Evolutionary conservation across 2,113 vertebrate species (phyloP), one percentile per base, ranked within the genome.

Genomic region (Passer domesticus): DNA sequence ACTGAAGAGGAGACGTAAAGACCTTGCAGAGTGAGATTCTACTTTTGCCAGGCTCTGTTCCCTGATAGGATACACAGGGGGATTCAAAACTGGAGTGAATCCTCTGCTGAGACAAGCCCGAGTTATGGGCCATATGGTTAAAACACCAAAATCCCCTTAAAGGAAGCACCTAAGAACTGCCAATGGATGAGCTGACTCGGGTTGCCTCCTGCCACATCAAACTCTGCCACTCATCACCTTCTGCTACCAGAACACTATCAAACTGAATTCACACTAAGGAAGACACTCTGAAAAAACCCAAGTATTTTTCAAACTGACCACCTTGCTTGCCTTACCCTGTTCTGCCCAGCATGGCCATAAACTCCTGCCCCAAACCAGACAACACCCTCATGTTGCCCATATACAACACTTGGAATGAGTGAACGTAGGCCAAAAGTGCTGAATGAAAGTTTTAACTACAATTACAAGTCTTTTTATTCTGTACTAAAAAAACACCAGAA

Each of bases 231-330:
- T 37, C 5, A 13, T 7, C 22, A 37, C 39, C 70, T 63, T 50
- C 64, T 35, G 66, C 53, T 47, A 27, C 14, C 46, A 63, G 5
- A 53, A 22, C 27, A 60, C n/a, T 31, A 64, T 55, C 33, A 50
- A 74, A 50, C 41, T 18, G 18, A 53, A 49, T 17, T 53, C 39
- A 46, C 9, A 15, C 41, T 22, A 23, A 31, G 21, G 28, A 56
- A 39, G 3, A 46, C 12, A 17, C 27, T 41, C 19, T 73, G 44
- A 22, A 53, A 94, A 77, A n/a, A 5, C 0, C 0, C 28, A 25
- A 5, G 1, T 9, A 9, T 60, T 50, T 55, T 67, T 13, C 35
- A n/a, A 73, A 64, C 20, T 3, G 14, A 53, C 9, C 16, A 22
- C 5, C 7, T 6, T 69, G 35, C 69, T 44, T 78, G 9, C 33